These are phyloP conservation scores for Callospermophilus lateralis DNA, from an alignment of 2,113 vertebrate genomes.

Conservation along the genomic window DNA sequence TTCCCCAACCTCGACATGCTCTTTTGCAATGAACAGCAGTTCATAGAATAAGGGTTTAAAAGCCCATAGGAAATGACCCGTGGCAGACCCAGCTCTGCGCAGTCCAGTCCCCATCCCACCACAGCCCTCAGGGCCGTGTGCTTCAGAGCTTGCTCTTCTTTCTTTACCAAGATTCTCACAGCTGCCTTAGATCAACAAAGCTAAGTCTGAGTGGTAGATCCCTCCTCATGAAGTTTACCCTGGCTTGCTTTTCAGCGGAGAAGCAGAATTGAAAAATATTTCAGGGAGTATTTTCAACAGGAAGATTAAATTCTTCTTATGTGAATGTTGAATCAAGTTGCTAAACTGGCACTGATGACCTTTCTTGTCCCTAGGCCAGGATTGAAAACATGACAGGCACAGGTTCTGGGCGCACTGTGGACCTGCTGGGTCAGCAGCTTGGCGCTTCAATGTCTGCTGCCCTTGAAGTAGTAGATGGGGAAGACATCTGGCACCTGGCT, in stretches of 20 bases:
- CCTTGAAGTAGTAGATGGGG: neutral
- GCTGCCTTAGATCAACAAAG: slow-evolving; percentile 75
- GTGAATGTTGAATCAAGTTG: slow-evolving; percentile 21
- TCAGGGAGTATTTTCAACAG: slow-evolving; percentile 65
- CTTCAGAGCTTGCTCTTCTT: slow-evolving; percentile 54
- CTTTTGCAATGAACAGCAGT: slow-evolving; percentile 33
- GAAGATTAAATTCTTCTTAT: slow-evolving; percentile 76
- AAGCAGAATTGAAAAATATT: slow-evolving; percentile 74
- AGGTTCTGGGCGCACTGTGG: rapidly evolving
- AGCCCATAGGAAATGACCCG: neutral
- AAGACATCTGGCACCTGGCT: rapidly evolving
- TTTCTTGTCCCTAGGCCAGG: neutral
- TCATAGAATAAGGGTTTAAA: slow-evolving; percentile 46
- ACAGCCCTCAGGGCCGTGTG: neutral
- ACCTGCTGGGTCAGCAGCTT: neutral
- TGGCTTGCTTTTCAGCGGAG: slow-evolving; percentile 78
- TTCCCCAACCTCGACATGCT: neutral
- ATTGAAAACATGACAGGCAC: neutral
- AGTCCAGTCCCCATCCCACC: neutral
- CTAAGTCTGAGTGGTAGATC: slow-evolving; percentile 76
- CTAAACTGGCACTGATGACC: neutral
- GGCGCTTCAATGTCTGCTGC: neutral
- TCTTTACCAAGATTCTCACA: slow-evolving; percentile 65
- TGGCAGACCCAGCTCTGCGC: neutral
- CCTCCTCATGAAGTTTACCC: slow-evolving; percentile 72